A percentile compares a stretch with the other conserved stretches of the same genome.
These are phyloP conservation scores for Hemiprocne comata DNA, from an alignment of 2,113 vertebrate species.

Conservation along the genomic window DNA sequence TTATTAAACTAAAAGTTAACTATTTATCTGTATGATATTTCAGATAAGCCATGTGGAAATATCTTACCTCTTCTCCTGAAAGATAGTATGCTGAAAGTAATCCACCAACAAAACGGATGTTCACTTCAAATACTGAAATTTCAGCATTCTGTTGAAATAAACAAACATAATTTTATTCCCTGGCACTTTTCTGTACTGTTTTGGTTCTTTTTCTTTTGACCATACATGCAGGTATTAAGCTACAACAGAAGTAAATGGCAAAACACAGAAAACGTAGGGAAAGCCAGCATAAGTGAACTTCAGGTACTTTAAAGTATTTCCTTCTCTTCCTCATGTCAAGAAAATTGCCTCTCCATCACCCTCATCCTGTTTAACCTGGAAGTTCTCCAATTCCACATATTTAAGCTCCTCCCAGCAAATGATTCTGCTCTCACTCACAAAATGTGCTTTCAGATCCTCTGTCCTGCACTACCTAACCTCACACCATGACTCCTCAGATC, in stretches of 20 bases:
- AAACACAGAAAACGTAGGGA: not conserved
- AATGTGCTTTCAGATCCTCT: not conserved
- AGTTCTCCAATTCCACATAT: not conserved
- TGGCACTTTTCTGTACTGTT: not conserved
- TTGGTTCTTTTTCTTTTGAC: not conserved
- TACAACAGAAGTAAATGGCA: not conserved
- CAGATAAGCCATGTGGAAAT: not conserved
- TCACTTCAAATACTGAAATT: slow-evolving; percentile 97
- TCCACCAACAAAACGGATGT: slow-evolving; percentile 97
- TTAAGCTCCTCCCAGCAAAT: not conserved
- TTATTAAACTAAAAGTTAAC: not conserved
- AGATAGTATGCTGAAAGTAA: slow-evolving; percentile 97
- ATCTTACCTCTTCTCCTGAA: slow-evolving; percentile 95
- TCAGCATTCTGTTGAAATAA: slow-evolving; percentile 88
- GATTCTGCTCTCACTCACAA: not conserved
- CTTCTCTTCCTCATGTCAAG: not conserved
- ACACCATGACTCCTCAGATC: not conserved
- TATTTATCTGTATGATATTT: not conserved
- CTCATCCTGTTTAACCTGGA: not conserved
- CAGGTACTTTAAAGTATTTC: not conserved
- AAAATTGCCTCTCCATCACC: not conserved
- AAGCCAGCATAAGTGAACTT: not conserved
- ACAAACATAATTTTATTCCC: not conserved
- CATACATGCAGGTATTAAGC: not conserved
- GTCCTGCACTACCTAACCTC: too few relatives aligned